Conservation (phyloP, 2,797 vertebrate species). For the Spatula versicolor region DNA sequence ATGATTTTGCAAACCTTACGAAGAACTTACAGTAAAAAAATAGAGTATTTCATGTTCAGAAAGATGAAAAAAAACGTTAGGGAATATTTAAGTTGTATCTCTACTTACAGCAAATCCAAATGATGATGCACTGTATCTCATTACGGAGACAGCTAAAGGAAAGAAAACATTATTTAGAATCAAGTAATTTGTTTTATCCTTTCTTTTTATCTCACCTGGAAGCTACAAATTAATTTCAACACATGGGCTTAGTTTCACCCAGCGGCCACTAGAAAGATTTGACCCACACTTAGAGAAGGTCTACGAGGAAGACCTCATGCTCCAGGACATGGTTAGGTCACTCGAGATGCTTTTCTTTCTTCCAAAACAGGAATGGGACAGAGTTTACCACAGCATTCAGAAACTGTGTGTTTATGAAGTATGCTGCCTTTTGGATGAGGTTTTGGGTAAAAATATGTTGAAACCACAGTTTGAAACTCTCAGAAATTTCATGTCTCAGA, state of each 20-base stretch:
- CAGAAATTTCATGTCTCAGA: not conserved
- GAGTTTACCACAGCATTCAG: not conserved
- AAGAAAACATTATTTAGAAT: slow-evolving; percentile 76
- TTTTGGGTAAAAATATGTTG: not conserved
- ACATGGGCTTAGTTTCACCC: not conserved
- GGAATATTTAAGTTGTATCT: not conserved
- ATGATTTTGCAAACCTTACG: no score
- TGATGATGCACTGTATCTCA: slow-evolving; percentile 97
- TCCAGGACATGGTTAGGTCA: not conserved
- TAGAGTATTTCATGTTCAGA: not conserved
- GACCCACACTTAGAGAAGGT: accelerated
- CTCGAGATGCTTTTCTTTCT: not conserved
- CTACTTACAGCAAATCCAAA: slow-evolving; percentile 99
- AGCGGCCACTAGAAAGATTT: not conserved
- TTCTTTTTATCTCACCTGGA: not conserved
- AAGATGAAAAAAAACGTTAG: not conserved
- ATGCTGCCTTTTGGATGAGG: not conserved
- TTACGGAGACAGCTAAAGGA: slow-evolving; percentile 93
- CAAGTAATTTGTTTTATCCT: not conserved
- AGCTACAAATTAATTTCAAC: not conserved
- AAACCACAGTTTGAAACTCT: not conserved
- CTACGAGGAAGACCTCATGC: not conserved
- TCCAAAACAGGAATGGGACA: not conserved
- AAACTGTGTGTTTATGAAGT: not conserved
- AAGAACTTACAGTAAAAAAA: no score